Evolutionary conservation across 1,140 invertebrate species (phyloP).

Genomic region (Philopotamus ludificatus): DNA sequence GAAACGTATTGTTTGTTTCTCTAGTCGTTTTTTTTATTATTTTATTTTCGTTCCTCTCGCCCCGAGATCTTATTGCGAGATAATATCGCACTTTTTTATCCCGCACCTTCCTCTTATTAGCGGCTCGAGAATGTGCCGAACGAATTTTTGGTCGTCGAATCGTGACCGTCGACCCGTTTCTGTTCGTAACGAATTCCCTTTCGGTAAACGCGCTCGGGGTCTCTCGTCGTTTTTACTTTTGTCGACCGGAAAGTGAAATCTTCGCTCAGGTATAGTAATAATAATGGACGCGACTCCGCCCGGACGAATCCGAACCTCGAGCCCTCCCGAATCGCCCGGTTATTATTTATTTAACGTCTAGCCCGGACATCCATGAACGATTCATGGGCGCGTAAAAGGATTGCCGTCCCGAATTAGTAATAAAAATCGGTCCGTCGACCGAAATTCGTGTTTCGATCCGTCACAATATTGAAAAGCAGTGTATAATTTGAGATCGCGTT

Average conservation of each 20-base stretch:
- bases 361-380: background rate
- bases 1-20: too few species aligned
- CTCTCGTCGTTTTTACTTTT: background rate
- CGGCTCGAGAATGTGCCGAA: too few species aligned
- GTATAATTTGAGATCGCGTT: too few species aligned
- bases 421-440: too few species aligned
- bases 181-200: conserved; percentile 2
- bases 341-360: background rate
- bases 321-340: background rate
- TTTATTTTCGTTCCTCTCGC: too few species aligned
- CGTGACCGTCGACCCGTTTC: background rate
- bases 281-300: background rate
- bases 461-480: too few species aligned
- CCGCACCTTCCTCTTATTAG: too few species aligned
- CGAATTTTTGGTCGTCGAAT: conserved; percentile 2
- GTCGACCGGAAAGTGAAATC: conserved; percentile 4
- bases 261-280: conserved; percentile 6
- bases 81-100: too few species aligned
- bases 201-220: background rate
- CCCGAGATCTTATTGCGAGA: too few species aligned
- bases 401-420: too few species aligned
- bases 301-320: background rate
- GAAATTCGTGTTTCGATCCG: too few species aligned
- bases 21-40: too few species aligned
- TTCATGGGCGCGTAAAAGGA: background rate